Base-by-base conservation (phyloP, 2,113 vertebrate species). In the Oncorhynchus masou region DNA sequence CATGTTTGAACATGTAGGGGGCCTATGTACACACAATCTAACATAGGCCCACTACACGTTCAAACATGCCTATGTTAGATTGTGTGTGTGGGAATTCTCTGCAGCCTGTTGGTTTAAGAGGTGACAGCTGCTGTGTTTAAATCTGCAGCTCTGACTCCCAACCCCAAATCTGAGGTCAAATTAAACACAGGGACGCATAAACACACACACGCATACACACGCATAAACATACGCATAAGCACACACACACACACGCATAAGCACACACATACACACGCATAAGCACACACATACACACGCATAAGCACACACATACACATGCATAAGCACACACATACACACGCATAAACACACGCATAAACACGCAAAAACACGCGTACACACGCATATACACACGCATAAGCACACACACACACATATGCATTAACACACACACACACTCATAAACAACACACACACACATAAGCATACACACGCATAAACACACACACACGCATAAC, bases 91-190 rank as follows among this genome's bases (percentile, higher is more conserved):
- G 59, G 15, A 4, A 20, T 54, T 59, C 79, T 71, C 75, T 77
- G 77, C 74, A 34, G 62, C 71, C 85, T 79, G 84, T 74, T 86
- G 83, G 79, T 88, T 86, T 86, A 74, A 84, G 86, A 74, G 84
- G 54, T 76, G 77, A 88, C 90, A 91, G 88, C 86, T 92, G 90
- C 83, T 83, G 25, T 74, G 70, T 90, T 91, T 91, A 87, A 91
- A 90, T 88, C 86, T 87, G 81, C 77, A 87, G 85, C 88, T 78
- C 78, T 71, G 27, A 54, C 71, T 68, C 51, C 54, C 64, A 31
- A 67, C 62, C 67, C 74, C 27, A 51, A 67, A 6, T 12, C 62
- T 49, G 45, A 67, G 78, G 45, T 79, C 15, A 27, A 70, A 65
- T 79, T 60, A 64, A 24, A 65, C 73, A 15, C 48, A 54, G 24